Conservation (phyloP, 2,113 vertebrate genomes). For the Henicopernis longicauda region DNA sequence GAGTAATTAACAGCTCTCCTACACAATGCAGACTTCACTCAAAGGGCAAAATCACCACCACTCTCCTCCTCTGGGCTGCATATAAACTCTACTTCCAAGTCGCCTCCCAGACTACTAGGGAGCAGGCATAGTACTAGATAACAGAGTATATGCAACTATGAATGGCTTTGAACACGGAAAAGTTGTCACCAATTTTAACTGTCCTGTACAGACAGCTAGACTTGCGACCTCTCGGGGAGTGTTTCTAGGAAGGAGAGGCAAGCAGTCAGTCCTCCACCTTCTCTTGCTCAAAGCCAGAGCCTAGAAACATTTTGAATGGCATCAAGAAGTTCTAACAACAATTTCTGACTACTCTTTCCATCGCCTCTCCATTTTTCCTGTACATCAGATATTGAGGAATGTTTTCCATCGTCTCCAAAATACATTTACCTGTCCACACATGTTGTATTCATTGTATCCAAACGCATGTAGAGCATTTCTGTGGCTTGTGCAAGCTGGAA, state of each 20-base stretch:
- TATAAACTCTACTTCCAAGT: background rate
- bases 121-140: background rate
- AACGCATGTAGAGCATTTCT: slow-evolving; percentile 96
- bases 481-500: slow-evolving; percentile 93
- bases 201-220: background rate
- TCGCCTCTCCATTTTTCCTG: background rate
- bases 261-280: background rate
- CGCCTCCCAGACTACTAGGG: background rate
- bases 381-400: background rate
- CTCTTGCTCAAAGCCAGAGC: background rate
- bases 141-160: rapidly evolving
- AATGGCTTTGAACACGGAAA: rapidly evolving
- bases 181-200: background rate
- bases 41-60: background rate
- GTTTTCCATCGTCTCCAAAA: background rate
- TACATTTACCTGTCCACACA: slow-evolving; percentile 87
- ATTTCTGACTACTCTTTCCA: background rate
- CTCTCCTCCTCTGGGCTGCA: background rate
- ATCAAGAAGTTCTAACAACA: background rate
- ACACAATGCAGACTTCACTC: background rate
- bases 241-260: background rate
- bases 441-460: slow-evolving; percentile 96
- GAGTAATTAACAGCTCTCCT: background rate
- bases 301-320: background rate
- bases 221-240: background rate